phyloP scores from a whole-genome alignment of 2,888 invertebrate species.

The Ethmia dodecea region DNA sequence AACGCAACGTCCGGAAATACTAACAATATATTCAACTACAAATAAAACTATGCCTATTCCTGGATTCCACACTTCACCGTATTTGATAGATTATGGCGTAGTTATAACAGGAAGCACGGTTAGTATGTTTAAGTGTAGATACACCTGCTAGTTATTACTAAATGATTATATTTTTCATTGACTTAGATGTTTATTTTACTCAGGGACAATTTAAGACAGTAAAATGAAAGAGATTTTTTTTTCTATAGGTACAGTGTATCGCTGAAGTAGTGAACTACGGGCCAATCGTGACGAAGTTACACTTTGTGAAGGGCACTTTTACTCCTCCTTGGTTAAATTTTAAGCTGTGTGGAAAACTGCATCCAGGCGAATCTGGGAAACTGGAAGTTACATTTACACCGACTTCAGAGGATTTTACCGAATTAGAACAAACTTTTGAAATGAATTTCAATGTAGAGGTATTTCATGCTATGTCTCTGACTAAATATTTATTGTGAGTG shows the following conservation, averaged over 20 bases:
- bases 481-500: no score
- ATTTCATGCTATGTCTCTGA: no score
- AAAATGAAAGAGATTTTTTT: no score
- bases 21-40: conserved; percentile 37
- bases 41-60: conserved; percentile 60
- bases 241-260: conserved; percentile 49
- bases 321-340: conserved; percentile 50
- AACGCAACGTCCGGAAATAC: conserved; percentile 47
- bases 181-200: no score
- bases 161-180: no score
- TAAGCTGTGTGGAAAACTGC: conserved; percentile 57
- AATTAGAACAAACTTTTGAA: conserved; percentile 59
- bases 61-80: conserved; percentile 66
- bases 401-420: conserved; percentile 49
- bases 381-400: conserved; percentile 75
- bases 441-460: conserved; percentile 69
- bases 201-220: no score
- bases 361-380: conserved; percentile 64
- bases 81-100: conserved; percentile 76
- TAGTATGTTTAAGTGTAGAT: conserved; percentile 24
- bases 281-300: conserved; percentile 60
- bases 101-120: conserved; percentile 69
- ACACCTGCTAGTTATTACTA: no score
- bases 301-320: conserved; percentile 49
- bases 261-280: conserved; percentile 76